A percentile compares a stretch with the other conserved stretches of the same genome.
These are phyloP conservation scores for Perithous albicinctus DNA, from an alignment of 2,888 invertebrate species.

Conservation along the genomic window DNA sequence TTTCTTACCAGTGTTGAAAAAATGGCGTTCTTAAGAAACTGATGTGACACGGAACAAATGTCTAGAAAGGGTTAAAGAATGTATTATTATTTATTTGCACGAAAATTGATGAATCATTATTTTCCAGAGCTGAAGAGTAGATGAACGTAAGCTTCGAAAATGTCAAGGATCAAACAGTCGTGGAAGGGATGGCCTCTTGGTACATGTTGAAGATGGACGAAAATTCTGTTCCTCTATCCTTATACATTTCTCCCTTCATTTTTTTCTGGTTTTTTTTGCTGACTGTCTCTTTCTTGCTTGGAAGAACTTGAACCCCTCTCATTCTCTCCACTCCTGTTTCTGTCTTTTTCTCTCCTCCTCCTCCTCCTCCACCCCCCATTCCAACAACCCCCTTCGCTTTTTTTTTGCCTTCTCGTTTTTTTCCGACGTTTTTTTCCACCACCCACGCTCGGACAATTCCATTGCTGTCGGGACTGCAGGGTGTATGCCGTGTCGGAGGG, in stretches of 20 bases:
- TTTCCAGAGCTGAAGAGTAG: not conserved
- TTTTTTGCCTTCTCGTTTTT: constrained; percentile 44
- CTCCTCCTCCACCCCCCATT: constrained; percentile 49
- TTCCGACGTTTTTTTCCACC: constrained; percentile 65
- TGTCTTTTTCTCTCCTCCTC: constrained; percentile 45
- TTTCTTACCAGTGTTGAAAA: too few species aligned
- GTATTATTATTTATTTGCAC: not conserved
- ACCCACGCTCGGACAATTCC: constrained; percentile 78
- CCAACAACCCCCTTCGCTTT: constrained; percentile 55
- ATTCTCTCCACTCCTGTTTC: constrained; percentile 53
- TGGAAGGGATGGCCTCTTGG: constrained; percentile 12
- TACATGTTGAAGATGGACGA: constrained; percentile 39
- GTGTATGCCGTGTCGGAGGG: constrained; percentile 73
- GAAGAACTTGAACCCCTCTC: constrained; percentile 55
- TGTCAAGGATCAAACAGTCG: constrained; percentile 26
- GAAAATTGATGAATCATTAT: constrained; percentile 15
- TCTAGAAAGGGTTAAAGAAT: not conserved
- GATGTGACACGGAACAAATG: not conserved
- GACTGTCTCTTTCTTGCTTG: constrained; percentile 50
- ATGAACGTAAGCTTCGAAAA: constrained; percentile 20
- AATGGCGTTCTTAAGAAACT: not conserved
- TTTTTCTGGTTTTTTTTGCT: constrained; percentile 57
- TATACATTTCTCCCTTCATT: constrained; percentile 50
- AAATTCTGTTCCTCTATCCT: constrained; percentile 48
- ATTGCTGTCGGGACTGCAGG: constrained; percentile 76